Conservation (phyloP, 2,113 vertebrate genomes). For the Azemiops feae region DNA sequence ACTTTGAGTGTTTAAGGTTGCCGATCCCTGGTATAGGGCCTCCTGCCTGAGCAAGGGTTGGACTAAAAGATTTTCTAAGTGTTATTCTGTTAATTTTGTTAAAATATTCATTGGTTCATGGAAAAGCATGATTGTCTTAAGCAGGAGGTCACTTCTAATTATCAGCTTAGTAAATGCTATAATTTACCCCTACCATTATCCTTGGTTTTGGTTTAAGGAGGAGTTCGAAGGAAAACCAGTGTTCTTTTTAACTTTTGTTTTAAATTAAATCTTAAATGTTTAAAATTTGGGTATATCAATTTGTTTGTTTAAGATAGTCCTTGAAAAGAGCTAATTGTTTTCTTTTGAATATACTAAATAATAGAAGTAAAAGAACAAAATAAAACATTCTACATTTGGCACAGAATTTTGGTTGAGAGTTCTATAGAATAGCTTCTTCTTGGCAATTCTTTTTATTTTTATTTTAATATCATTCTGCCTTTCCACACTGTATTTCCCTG, state of each 20-base stretch:
- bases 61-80: too few species aligned
- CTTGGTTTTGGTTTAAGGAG: not conserved
- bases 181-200: not conserved
- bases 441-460: slow-evolving; percentile 45
- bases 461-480: slow-evolving; percentile 48
- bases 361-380: slow-evolving; percentile 5
- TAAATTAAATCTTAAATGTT: not conserved
- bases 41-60: too few species aligned
- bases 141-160: not conserved
- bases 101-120: too few species aligned
- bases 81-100: too few species aligned
- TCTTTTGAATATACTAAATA: slow-evolving; percentile 37
- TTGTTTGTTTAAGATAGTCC: slow-evolving; percentile 45
- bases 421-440: slow-evolving; percentile 49
- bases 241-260: not conserved
- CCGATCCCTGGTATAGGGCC: too few species aligned
- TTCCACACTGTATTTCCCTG: slow-evolving; percentile 34
- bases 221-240: not conserved
- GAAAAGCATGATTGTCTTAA: not conserved
- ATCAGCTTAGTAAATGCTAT: not conserved
- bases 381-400: slow-evolving; percentile 24
- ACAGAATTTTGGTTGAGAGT: slow-evolving; percentile 44
- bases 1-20: too few species aligned
- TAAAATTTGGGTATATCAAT: slow-evolving; percentile 48
- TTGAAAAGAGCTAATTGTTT: slow-evolving; percentile 45